A percentile compares a stretch with the other conserved stretches of the same genome.
Evolutionary conservation across 2,113 vertebrate genomes (phyloP).

Genomic region (Thryonomys swinderianus): DNA sequence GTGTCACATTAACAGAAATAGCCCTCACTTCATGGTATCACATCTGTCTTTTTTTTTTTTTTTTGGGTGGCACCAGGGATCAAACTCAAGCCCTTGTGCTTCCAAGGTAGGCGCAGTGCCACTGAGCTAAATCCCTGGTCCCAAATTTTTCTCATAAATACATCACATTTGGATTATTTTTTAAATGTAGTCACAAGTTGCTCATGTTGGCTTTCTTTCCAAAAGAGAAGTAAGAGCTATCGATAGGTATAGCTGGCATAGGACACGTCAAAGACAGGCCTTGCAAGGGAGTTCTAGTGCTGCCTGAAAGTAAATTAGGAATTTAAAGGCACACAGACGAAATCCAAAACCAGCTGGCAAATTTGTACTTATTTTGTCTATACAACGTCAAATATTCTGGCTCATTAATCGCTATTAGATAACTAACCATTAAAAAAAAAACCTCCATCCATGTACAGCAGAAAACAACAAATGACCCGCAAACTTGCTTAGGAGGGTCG

Average conservation of each 20-base stretch:
- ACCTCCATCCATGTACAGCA: not conserved
- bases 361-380: not conserved
- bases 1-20: not conserved
- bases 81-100: too few relatives aligned
- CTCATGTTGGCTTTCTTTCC: slow-evolving; percentile 12
- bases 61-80: too few relatives aligned
- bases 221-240: not conserved
- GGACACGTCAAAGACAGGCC: not conserved
- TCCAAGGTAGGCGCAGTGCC: too few relatives aligned
- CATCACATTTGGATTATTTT: not conserved
- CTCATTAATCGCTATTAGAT: not conserved
- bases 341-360: not conserved
- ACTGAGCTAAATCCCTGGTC: too few relatives aligned
- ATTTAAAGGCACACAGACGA: not conserved
- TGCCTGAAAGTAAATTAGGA: not conserved
- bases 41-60: too few relatives aligned
- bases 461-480: not conserved
- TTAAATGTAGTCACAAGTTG: not conserved
- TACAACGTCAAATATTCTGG: not conserved
- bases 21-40: not conserved
- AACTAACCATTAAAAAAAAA: not conserved
- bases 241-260: not conserved
- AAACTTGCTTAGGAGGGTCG: not conserved
- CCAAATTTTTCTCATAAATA: slow-evolving; percentile 5
- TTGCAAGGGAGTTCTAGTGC: not conserved